phyloP scores from a whole-genome alignment of 2,113 vertebrate genomes.

The Myiozetetes cayanensis region DNA sequence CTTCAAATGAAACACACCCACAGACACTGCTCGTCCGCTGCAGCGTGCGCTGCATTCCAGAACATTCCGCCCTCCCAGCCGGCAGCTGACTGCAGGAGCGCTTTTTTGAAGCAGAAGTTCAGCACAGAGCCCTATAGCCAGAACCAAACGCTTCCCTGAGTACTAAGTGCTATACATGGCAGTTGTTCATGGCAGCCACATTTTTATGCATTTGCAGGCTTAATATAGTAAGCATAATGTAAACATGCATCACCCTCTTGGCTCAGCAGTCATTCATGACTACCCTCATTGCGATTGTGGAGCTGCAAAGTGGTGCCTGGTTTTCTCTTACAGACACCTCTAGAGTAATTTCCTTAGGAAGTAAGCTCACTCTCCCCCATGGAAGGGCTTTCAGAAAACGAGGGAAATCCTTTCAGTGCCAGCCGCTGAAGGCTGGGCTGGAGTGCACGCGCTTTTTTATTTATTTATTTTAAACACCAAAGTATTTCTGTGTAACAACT shows the following conservation, averaged over 20 bases:
- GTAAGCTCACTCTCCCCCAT: slow-evolving; percentile 72
- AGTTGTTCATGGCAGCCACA: slow-evolving; percentile 13
- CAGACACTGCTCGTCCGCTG: background rate
- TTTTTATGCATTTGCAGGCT: slow-evolving; percentile 26
- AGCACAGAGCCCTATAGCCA: background rate
- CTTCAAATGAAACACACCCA: background rate
- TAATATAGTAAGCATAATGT: slow-evolving; percentile 66
- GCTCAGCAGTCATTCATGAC: slow-evolving; percentile 57
- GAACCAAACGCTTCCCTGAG: background rate
- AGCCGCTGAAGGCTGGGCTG: background rate
- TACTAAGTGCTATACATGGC: background rate
- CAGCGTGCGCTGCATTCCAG: background rate
- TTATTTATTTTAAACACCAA: slow-evolving; percentile 32
- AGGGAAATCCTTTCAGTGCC: slow-evolving; percentile 43
- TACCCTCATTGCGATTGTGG: slow-evolving; percentile 48
- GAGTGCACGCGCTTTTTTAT: background rate
- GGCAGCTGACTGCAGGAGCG: background rate
- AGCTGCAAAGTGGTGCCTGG: slow-evolving; percentile 56
- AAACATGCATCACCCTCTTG: slow-evolving; percentile 67
- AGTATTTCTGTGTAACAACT: slow-evolving; percentile 13
- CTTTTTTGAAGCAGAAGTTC: background rate
- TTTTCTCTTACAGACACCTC: slow-evolving; percentile 73
- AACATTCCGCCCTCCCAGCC: background rate
- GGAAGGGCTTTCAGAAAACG: slow-evolving; percentile 56
- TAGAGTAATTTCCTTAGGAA: slow-evolving; percentile 75